These are phyloP conservation scores for Galeopterus variegatus DNA, from an alignment of 2,113 vertebrate genomes.

Conservation along the genomic window DNA sequence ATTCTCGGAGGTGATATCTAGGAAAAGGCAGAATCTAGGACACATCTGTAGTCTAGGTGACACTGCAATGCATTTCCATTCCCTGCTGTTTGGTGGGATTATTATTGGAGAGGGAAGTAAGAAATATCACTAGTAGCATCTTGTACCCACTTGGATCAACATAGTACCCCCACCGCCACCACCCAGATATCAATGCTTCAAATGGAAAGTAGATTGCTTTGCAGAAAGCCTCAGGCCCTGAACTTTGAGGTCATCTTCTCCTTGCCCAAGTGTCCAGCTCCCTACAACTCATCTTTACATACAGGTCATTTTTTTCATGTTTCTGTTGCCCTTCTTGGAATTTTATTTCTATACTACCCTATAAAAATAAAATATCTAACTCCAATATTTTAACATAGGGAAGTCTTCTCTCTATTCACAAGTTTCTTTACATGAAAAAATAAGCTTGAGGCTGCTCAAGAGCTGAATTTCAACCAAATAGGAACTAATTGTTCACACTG, in stretches of 20 bases:
- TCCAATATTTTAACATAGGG: conserved; percentile 21
- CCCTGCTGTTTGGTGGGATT: neutral
- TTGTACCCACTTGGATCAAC: neutral
- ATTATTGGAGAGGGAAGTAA: neutral
- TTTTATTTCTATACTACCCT: neutral
- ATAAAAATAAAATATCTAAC: conserved; percentile 36
- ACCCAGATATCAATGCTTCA: neutral
- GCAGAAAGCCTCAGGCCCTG: conserved; percentile 9
- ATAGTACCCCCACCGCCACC: neutral
- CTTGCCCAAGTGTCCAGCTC: neutral
- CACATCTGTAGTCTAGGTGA: neutral
- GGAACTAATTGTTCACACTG: neutral
- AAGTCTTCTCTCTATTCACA: neutral
- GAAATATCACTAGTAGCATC: neutral
- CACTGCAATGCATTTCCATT: neutral
- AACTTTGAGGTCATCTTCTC: neutral
- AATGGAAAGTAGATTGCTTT: neutral
- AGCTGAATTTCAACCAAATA: conserved; percentile 13
- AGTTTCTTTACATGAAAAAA: neutral
- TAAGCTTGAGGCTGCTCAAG: neutral
- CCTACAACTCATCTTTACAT: neutral
- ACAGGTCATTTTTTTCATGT: neutral
- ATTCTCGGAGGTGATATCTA: neutral
- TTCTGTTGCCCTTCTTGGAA: neutral
- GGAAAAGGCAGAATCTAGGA: conserved; percentile 38